Evolutionary conservation across 1,140 invertebrate species (phyloP), one percentile per base, ranked within the genome.

Genomic region (Hycleus phaleratus): DNA sequence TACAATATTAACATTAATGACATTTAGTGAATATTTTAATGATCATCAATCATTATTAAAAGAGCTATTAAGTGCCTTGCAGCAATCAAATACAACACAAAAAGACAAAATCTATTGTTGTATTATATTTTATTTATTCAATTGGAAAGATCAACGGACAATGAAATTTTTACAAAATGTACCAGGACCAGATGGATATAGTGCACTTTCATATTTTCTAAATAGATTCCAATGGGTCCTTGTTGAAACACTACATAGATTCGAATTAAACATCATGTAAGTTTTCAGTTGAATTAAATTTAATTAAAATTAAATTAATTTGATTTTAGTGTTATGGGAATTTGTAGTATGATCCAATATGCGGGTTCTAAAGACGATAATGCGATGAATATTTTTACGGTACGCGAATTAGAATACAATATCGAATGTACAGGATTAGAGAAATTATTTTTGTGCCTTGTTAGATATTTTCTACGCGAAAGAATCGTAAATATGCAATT

Each of bases 321-420:
- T 43, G 24, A 9, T 26, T 32, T 26, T 26, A 46, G 42, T 25
- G 45, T 45, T 26, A n/a, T 53, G 8, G 51, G 42, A 3, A 5
- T 53, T 26, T 53, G 51, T 32, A 53, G 46, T 38, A 53, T 53
- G 51, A 53, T 53, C 25, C 42, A 53, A 38, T 46, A 45, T 32
- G 44, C 51, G 2, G 26, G 38, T n/a, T 18, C 51, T 6, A 25
- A 53, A 46, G 38, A 53, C 18, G 51, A 53, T 24, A 45, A 53
- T 42, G 26, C 42, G 9, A 53, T 53, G 44, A 53, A 53, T 46
- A 45, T 38, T 4, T 53, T 42, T 43, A 32, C 12, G 4, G 46
- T 53, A n/a, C 40, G n/a, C 8, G 42, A 53, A 32, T n/a, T n/a
- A 7, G 26, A 26, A 32, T 53, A 42, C 8, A 11, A 40, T 38